These are phyloP conservation scores for Monochamus saltuarius DNA, from an alignment of 1,140 invertebrate genomes.

Conservation along the genomic window DNA sequence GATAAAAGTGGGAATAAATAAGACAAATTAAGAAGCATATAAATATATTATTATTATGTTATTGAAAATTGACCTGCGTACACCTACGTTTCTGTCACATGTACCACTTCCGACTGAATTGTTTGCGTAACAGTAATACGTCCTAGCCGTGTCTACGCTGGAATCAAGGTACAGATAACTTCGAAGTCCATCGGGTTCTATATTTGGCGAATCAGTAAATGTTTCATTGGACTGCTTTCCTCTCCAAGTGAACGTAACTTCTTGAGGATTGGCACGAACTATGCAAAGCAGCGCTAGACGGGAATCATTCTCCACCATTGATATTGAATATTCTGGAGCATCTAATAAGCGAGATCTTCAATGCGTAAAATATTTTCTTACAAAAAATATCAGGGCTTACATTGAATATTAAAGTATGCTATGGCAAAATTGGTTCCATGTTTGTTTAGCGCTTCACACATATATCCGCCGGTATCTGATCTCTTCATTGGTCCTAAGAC, in stretches of 20 bases:
- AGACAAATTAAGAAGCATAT: no score
- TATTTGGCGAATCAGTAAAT: conserved; percentile 54
- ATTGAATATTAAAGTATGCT: conserved; percentile 74
- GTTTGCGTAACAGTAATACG: conserved; percentile 81
- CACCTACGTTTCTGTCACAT: conserved; percentile 81
- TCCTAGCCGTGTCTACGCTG: conserved; percentile 67
- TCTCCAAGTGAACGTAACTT: conserved; percentile 82
- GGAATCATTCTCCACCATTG: conserved; percentile 69
- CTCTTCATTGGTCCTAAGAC: conserved; percentile 61
- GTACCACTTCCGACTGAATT: conserved; percentile 74
- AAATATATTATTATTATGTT: no score
- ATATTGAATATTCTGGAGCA: conserved; percentile 81
- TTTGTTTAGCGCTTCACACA: conserved; percentile 74
- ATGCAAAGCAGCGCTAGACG: conserved; percentile 77
- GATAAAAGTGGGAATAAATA: no score
- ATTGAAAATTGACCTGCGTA: no score
- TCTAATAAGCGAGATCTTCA: no score
- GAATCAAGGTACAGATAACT: conserved; percentile 69
- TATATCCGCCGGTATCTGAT: conserved; percentile 68
- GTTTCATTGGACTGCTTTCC: conserved; percentile 81
- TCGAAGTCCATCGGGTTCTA: conserved; percentile 56
- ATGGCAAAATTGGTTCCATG: conserved; percentile 68
- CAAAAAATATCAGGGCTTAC: no score
- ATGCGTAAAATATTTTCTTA: no score
- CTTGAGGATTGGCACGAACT: conserved; percentile 75